Conservation (phyloP, 2,888 invertebrate genomes). For the Ichneumon xanthorius region DNA sequence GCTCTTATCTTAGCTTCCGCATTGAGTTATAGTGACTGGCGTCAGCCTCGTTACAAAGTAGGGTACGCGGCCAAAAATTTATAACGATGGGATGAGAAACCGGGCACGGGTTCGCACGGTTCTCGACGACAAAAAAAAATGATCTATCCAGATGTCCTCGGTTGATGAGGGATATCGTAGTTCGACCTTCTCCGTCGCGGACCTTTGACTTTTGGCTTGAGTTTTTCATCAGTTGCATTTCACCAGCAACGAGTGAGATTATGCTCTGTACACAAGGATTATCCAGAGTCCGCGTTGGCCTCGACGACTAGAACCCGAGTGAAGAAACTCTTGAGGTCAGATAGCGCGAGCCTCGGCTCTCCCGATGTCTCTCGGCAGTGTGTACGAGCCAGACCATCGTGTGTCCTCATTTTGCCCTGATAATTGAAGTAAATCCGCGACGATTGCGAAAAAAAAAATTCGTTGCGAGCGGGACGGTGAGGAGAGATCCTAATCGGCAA, state of each 20-base stretch:
- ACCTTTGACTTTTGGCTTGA: background rate
- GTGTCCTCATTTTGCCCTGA: background rate
- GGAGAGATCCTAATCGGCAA: conserved; percentile 26
- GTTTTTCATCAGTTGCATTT: background rate
- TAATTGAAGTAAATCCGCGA: background rate
- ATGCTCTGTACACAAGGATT: background rate
- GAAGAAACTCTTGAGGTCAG: conserved; percentile 44
- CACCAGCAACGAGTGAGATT: background rate
- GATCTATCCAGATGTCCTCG: conserved; percentile 48
- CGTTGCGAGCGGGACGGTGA: background rate
- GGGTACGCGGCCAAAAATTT: background rate
- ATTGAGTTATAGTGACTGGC: no score
- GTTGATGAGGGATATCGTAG: conserved; percentile 28
- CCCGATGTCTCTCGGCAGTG: background rate
- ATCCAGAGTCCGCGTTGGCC: conserved; percentile 10
- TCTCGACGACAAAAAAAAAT: conserved; percentile 26
- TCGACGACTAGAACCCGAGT: conserved; percentile 12
- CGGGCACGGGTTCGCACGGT: conserved; percentile 6
- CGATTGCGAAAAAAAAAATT: background rate
- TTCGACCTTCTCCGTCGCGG: conserved; percentile 22
- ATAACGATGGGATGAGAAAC: background rate
- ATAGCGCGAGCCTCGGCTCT: conserved; percentile 4
- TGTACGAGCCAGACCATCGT: background rate
- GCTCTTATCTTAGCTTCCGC: no score
- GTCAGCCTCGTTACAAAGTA: no score